Evolutionary conservation across 2,888 invertebrate genomes (phyloP).

Genomic region (Byasa hedistus): DNA sequence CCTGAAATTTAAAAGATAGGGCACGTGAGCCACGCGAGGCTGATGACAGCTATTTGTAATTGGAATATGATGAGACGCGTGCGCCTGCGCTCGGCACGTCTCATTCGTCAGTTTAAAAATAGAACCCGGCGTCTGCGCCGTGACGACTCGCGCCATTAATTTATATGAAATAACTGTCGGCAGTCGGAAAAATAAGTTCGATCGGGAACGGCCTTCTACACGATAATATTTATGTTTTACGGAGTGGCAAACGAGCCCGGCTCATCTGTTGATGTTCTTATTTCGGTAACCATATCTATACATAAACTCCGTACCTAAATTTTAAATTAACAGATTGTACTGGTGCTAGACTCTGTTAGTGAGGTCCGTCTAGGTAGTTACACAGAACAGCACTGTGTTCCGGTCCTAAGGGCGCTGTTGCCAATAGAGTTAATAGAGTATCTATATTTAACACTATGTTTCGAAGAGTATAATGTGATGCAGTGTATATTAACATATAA

Average conservation of each 20-base stretch:
- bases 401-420: too few species aligned
- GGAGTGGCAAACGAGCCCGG: constrained; percentile 62
- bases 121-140: constrained; percentile 77
- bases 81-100: constrained; percentile 76
- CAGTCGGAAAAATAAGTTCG: constrained; percentile 78
- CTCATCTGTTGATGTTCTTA: constrained; percentile 60
- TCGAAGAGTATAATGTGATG: too few species aligned
- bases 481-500: too few species aligned
- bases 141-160: constrained; percentile 80
- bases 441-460: too few species aligned
- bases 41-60: constrained; percentile 79
- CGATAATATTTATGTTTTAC: constrained; percentile 79
- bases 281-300: constrained; percentile 58
- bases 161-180: constrained; percentile 81
- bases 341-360: too few species aligned
- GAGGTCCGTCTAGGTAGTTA: too few species aligned
- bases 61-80: constrained; percentile 78
- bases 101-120: constrained; percentile 80
- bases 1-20: constrained; percentile 53
- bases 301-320: not conserved
- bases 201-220: constrained; percentile 74
- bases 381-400: too few species aligned
- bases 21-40: constrained; percentile 60
- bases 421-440: too few species aligned
- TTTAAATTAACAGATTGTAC: not conserved